Percentiles rank a stretch among this genome's conserved stretches.
Evolutionary conservation across 2,113 vertebrate species (phyloP).

Genomic region (Himantopus leucocephalus): DNA sequence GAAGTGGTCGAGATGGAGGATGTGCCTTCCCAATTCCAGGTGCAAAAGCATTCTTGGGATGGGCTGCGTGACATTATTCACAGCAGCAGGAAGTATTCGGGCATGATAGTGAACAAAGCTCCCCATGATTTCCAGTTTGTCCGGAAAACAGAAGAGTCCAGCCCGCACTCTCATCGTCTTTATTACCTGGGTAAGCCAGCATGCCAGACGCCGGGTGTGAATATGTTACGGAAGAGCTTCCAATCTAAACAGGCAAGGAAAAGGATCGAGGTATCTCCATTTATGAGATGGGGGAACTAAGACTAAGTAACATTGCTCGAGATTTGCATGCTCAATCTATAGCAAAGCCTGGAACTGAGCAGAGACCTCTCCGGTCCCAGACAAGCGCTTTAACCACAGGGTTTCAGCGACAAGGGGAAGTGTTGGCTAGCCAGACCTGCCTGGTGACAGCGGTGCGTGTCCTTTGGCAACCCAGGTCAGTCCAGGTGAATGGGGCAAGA

Average conservation of each 20-base stretch:
- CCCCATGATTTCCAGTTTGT: slow-evolving; percentile 95
- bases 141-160: slow-evolving; percentile 84
- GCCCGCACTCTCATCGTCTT: slow-evolving; percentile 90
- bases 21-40: slow-evolving; percentile 82
- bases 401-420: neutral
- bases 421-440: neutral
- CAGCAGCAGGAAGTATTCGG: slow-evolving; percentile 91
- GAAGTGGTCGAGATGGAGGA: slow-evolving; percentile 86
- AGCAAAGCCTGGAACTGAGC: neutral
- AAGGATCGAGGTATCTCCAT: neutral
- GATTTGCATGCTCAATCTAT: neutral
- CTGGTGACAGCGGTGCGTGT: neutral
- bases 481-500: neutral
- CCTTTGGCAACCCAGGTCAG: neutral
- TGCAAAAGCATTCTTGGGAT: slow-evolving; percentile 92
- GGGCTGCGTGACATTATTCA: slow-evolving; percentile 90
- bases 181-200: slow-evolving; percentile 88
- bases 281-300: neutral
- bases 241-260: neutral
- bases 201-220: rapidly evolving
- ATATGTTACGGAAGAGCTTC: neutral
- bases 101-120: slow-evolving; percentile 89
- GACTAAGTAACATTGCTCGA: neutral
- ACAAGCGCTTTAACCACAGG: neutral
- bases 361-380: neutral